phyloP scores from a whole-genome alignment of 2,888 invertebrate species.

The Calameuta filiformis region DNA sequence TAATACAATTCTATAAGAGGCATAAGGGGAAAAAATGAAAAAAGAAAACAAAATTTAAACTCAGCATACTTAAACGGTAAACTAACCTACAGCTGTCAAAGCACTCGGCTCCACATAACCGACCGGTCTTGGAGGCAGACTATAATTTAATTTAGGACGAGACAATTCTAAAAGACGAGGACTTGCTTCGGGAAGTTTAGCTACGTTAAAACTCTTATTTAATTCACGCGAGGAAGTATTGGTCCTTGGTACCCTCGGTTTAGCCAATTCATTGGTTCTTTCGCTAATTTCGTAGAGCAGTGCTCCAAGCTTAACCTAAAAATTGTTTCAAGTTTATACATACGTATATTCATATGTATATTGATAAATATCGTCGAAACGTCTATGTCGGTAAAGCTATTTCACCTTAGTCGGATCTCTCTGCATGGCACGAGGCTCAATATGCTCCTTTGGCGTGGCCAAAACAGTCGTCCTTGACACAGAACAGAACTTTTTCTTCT shows the following conservation, averaged over 20 bases:
- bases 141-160: slow-evolving; percentile 26
- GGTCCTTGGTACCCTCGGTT: slow-evolving; percentile 25
- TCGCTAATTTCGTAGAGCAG: slow-evolving; percentile 42
- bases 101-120: slow-evolving; percentile 32
- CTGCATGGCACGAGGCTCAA: not conserved
- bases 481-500: not conserved
- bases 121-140: slow-evolving; percentile 19
- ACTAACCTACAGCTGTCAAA: slow-evolving; percentile 34
- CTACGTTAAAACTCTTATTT: not conserved
- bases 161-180: slow-evolving; percentile 33
- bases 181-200: slow-evolving; percentile 12
- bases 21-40: not conserved
- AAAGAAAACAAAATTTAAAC: not conserved
- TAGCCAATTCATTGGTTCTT: slow-evolving; percentile 37
- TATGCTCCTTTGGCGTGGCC: not conserved
- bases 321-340: not conserved
- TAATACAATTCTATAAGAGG: not conserved
- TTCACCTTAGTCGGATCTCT: not conserved
- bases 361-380: not conserved
- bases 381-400: not conserved
- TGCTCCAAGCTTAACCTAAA: slow-evolving; percentile 38
- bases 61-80: not conserved
- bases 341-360: not conserved
- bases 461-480: slow-evolving; percentile 14
- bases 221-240: not conserved